phyloP scores from a whole-genome alignment of 2,888 invertebrate genomes.

The Empis livida region DNA sequence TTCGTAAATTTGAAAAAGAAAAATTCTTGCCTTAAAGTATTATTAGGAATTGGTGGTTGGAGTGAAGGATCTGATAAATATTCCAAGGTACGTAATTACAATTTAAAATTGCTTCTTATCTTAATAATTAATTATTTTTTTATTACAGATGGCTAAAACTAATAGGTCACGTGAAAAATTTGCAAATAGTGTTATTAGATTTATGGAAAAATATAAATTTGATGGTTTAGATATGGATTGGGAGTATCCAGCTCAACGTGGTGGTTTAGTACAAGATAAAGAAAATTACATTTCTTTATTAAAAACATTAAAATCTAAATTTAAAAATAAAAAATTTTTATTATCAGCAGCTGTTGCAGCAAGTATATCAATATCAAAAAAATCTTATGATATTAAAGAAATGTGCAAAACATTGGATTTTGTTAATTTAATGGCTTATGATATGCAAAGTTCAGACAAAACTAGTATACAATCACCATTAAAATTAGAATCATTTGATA shows the following conservation, averaged over 20 bases:
- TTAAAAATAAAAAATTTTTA: slow-evolving; percentile 20
- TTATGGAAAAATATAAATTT: slow-evolving; percentile 34
- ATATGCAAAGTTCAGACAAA: slow-evolving; percentile 26
- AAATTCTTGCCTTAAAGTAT: slow-evolving; percentile 33
- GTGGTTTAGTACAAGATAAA: slow-evolving; percentile 33
- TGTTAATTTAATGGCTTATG: slow-evolving; percentile 40
- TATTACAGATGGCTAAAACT: slow-evolving; percentile 31
- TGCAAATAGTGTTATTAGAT: slow-evolving; percentile 33
- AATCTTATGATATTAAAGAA: slow-evolving; percentile 33
- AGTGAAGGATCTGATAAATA: slow-evolving; percentile 37
- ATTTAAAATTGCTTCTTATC: too few species aligned
- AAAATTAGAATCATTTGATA: slow-evolving; percentile 13
- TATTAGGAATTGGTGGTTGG: slow-evolving; percentile 41
- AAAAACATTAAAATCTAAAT: slow-evolving; percentile 29
- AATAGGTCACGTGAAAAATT: slow-evolving; percentile 30
- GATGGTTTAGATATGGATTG: slow-evolving; percentile 41
- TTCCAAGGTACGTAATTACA: slow-evolving; percentile 33
- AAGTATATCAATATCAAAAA: slow-evolving; percentile 23
- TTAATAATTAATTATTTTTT: background rate
- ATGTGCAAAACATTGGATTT: slow-evolving; percentile 36
- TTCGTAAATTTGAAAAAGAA: slow-evolving; percentile 34
- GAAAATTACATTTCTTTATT: slow-evolving; percentile 34
- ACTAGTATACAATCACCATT: slow-evolving; percentile 36
- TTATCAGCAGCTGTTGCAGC: slow-evolving; percentile 39
- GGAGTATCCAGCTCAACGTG: slow-evolving; percentile 38